Evolutionary conservation across 2,888 invertebrate species (phyloP).

Genomic region (Tenthredo amoena): DNA sequence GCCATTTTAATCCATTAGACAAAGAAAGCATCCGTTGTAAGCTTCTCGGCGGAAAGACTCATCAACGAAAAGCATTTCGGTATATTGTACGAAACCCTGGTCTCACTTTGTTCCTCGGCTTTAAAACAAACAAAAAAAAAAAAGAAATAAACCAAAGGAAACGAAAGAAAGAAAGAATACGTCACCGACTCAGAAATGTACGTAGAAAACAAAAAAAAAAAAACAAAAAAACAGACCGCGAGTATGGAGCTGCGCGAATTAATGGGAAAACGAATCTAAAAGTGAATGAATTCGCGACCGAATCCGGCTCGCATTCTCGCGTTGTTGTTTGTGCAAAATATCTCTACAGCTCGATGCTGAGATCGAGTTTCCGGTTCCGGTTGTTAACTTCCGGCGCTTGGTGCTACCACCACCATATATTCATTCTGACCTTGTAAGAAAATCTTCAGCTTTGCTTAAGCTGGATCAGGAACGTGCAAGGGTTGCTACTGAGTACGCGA

Average conservation of each 20-base stretch:
- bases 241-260: not conserved
- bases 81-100: not conserved
- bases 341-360: not conserved
- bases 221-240: not conserved
- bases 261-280: not conserved
- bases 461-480: not conserved
- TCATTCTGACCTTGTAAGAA: not conserved
- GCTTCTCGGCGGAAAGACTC: not conserved
- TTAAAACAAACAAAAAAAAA: not conserved
- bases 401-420: not conserved
- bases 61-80: conserved; percentile 39
- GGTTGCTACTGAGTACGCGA: conserved; percentile 6
- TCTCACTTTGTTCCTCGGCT: not conserved
- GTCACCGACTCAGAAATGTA: not conserved
- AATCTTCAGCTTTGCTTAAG: conserved; percentile 34
- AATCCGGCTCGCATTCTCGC: not conserved
- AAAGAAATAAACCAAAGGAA: not conserved
- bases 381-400: conserved; percentile 35
- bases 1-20: conserved; percentile 48
- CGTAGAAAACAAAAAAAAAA: not conserved
- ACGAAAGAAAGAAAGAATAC: not conserved
- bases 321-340: not conserved
- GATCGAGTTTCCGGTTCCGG: conserved; percentile 20
- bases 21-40: conserved; percentile 1
- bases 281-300: conserved; percentile 4